These are phyloP conservation scores for Hirtodrosophila cameraria DNA, from an alignment of 2,888 invertebrate genomes.

Conservation along the genomic window DNA sequence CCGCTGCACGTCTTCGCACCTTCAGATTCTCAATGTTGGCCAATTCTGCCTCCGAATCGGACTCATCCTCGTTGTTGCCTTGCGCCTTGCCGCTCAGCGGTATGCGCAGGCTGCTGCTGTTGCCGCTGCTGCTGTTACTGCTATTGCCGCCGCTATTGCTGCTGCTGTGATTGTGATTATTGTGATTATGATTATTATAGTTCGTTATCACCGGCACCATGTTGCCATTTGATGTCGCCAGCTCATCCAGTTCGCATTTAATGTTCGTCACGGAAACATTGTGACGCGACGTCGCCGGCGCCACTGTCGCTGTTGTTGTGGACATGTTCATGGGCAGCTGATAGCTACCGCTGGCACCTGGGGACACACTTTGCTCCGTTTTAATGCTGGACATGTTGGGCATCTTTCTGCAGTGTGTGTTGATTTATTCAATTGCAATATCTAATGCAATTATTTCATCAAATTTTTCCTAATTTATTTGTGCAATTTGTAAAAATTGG, in stretches of 20 bases:
- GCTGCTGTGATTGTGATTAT: constrained; percentile 15
- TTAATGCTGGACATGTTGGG: constrained; percentile 65
- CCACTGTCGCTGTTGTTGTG: constrained; percentile 33
- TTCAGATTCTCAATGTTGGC: constrained; percentile 83
- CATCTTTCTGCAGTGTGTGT: constrained; percentile 23
- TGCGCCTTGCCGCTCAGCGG: constrained; percentile 67
- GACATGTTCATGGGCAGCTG: constrained; percentile 73
- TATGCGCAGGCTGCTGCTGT: constrained; percentile 52
- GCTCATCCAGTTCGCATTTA: constrained; percentile 85
- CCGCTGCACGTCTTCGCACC: constrained; percentile 85
- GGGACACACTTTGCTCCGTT: constrained; percentile 55
- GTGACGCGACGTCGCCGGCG: constrained; percentile 53
- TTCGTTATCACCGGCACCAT: constrained; percentile 79
- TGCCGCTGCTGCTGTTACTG: constrained; percentile 36
- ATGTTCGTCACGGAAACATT: constrained; percentile 93
- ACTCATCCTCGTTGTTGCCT: constrained; percentile 80
- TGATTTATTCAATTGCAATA: constrained; percentile 3
- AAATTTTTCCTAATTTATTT: constrained; percentile 43
- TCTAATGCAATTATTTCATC: constrained; percentile 7
- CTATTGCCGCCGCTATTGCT: constrained; percentile 46
- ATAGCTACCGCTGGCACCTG: constrained; percentile 53
- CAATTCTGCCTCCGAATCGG: constrained; percentile 83
- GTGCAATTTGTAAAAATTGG: constrained; percentile 81
- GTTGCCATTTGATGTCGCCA: constrained; percentile 73
- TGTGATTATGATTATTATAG: constrained; percentile 70